Conservation (phyloP, 1,140 invertebrate genomes). For the Habropoda laboriosa region DNA sequence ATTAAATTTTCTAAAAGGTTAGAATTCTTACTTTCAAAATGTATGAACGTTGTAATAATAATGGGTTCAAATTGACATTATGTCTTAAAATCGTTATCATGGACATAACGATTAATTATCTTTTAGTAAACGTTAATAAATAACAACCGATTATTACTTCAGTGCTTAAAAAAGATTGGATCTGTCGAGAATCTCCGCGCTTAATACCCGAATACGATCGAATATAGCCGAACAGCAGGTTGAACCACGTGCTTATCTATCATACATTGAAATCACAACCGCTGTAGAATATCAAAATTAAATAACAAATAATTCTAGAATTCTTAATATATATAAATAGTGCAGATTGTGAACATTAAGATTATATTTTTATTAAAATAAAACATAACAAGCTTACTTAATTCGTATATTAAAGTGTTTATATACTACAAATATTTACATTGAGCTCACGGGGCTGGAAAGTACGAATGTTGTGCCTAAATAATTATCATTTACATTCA, state of each 20-base stretch:
- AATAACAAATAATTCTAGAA: background rate
- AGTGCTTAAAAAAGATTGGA: background rate
- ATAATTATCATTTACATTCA: conserved; percentile 48
- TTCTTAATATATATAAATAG: conserved; percentile 50
- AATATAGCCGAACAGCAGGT: background rate
- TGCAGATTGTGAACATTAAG: conserved; percentile 41
- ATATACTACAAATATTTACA: conserved; percentile 64
- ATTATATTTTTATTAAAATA: conserved; percentile 41
- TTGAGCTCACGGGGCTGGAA: conserved; percentile 38
- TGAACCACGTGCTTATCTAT: background rate
- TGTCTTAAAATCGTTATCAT: conserved; percentile 51
- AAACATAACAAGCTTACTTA: conserved; percentile 55
- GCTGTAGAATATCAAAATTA: background rate
- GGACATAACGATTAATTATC: conserved; percentile 45
- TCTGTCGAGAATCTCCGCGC: no score
- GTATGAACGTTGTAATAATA: conserved; percentile 32
- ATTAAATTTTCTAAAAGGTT: conserved; percentile 33
- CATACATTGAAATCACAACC: background rate
- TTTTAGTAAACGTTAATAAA: background rate
- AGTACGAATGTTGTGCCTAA: conserved; percentile 47
- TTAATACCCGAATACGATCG: background rate
- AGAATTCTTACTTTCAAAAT: conserved; percentile 48
- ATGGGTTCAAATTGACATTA: conserved; percentile 28
- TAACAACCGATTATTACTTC: background rate
- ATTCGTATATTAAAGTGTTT: conserved; percentile 43